Conservation (phyloP, 2,888 invertebrate species). For the Andrena minutula region DNA sequence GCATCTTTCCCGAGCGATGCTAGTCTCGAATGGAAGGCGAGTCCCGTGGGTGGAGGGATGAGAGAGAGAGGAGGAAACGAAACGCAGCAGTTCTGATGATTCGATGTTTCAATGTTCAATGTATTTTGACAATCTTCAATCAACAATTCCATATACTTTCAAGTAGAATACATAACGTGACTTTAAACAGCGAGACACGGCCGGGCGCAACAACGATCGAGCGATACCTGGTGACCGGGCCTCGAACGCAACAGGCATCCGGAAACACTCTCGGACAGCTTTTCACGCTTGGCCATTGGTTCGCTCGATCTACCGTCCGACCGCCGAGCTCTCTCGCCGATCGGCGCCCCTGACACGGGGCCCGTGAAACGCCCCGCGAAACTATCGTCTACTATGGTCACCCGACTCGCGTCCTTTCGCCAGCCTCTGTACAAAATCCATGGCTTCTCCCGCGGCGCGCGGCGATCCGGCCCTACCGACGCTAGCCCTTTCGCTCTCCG, state of each 20-base stretch:
- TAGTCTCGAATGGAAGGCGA: neutral
- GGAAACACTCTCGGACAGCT: too few species aligned
- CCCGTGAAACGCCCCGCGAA: too few species aligned
- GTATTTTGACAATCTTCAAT: slow-evolving; percentile 79
- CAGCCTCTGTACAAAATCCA: too few species aligned
- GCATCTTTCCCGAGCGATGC: neutral
- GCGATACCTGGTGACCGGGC: neutral
- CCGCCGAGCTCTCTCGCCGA: too few species aligned
- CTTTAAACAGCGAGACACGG: slow-evolving; percentile 53
- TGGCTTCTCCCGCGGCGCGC: neutral
- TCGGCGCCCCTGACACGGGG: too few species aligned
- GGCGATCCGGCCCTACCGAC: neutral
- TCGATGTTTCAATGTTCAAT: slow-evolving; percentile 75
- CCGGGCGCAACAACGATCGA: slow-evolving; percentile 42
- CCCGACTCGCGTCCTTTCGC: too few species aligned
- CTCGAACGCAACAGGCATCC: too few species aligned
- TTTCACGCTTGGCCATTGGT: too few species aligned
- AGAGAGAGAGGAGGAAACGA: slow-evolving; percentile 67
- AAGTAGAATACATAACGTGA: slow-evolving; percentile 78
- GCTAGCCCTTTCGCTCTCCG: neutral
- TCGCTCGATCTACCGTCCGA: too few species aligned
- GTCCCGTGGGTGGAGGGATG: slow-evolving; percentile 36
- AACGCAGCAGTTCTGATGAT: slow-evolving; percentile 73
- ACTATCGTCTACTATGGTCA: too few species aligned
- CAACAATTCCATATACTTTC: slow-evolving; percentile 80